Percentiles rank a stretch among this genome's conserved stretches.
Evolutionary conservation across 53 echinoderm and acorn worm species (phyloP).

Genomic region (Hippasteria phrygiana): DNA sequence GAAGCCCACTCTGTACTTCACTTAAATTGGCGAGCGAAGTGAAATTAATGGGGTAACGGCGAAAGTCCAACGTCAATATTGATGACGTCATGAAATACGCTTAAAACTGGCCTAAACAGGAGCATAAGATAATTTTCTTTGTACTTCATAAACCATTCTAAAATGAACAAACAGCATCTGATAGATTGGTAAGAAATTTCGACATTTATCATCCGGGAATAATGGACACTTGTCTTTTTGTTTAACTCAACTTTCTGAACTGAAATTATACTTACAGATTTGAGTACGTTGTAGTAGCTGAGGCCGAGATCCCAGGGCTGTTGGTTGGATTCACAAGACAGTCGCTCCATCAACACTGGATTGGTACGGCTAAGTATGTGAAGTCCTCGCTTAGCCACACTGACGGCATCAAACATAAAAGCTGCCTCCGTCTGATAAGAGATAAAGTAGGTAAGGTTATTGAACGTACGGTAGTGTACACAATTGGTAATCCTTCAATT

Average conservation of each 20-base stretch:
- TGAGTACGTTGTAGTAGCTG: slow-evolving; percentile 74
- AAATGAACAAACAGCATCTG: too few species aligned
- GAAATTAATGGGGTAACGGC: too few species aligned
- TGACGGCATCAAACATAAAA: slow-evolving; percentile 79
- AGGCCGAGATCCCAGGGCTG: slow-evolving; percentile 68
- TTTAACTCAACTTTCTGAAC: background rate
- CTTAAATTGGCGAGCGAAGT: too few species aligned
- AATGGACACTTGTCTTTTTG: background rate
- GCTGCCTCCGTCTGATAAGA: slow-evolving; percentile 71
- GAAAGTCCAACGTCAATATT: too few species aligned
- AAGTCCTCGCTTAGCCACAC: slow-evolving; percentile 68
- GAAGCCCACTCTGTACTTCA: too few species aligned
- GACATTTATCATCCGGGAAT: background rate
- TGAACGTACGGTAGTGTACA: background rate
- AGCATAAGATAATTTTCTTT: too few species aligned
- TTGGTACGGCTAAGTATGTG: slow-evolving; percentile 1
- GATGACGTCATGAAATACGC: too few species aligned
- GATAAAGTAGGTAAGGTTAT: background rate
- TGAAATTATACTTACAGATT: slow-evolving; percentile 62
- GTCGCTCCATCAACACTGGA: slow-evolving; percentile 28
- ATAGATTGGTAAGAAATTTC: too few species aligned
- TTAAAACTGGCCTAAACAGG: too few species aligned
- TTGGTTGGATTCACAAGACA: slow-evolving; percentile 63
- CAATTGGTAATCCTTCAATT: too few species aligned
- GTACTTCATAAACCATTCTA: too few species aligned